Conservation (phyloP, 1,140 invertebrate species). For the Mactra quadrangularis region DNA sequence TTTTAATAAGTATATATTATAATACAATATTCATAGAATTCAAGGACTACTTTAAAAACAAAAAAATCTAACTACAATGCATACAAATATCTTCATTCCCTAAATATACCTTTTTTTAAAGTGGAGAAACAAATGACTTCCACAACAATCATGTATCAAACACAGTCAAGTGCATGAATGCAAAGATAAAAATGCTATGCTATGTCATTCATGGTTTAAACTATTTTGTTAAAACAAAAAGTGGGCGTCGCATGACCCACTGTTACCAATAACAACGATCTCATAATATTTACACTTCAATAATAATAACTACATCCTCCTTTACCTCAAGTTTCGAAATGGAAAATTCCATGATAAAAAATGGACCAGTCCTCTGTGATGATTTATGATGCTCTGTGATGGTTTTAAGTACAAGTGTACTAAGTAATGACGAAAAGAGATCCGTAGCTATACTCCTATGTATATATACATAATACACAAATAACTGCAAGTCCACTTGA, state of each 20-base stretch:
- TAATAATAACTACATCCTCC: conserved; percentile 46
- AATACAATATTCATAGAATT: conserved; percentile 64
- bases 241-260: conserved; percentile 11
- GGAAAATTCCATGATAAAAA: conserved; percentile 61
- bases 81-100: conserved; percentile 52
- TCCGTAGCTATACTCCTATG: conserved; percentile 49
- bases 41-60: conserved; percentile 51
- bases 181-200: conserved; percentile 58
- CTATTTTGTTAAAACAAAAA: conserved; percentile 2
- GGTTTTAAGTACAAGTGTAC: conserved; percentile 45
- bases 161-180: conserved; percentile 47
- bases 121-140: conserved; percentile 50
- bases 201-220: conserved; percentile 39
- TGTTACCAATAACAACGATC: conserved; percentile 14
- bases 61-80: conserved; percentile 56
- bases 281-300: conserved; percentile 36
- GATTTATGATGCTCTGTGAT: conserved; percentile 58
- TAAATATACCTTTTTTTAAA: conserved; percentile 49
- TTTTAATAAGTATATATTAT: conserved; percentile 62
- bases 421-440: conserved; percentile 39
- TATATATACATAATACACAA: conserved; percentile 49
- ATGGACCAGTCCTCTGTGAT: conserved; percentile 57
- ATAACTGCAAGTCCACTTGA: conserved; percentile 20
- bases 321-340: conserved; percentile 42
- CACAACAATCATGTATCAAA: conserved; percentile 64